phyloP scores from a whole-genome alignment of 2,797 vertebrate species.

The Orientallactaga sibirica region DNA sequence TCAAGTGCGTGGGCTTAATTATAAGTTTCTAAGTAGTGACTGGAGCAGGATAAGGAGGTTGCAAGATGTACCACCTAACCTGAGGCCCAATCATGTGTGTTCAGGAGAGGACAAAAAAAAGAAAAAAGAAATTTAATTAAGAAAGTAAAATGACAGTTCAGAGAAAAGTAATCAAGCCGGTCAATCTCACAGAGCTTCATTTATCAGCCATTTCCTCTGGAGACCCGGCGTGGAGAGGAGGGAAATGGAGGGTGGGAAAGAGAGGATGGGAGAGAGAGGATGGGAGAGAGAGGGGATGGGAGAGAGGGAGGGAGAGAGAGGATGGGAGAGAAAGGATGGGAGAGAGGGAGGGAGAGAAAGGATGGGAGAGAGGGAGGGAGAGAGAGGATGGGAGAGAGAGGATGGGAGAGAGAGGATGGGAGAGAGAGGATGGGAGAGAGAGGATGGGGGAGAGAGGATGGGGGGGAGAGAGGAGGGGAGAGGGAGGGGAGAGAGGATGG shows the following conservation, averaged over 20 bases:
- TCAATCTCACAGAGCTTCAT: too few species aligned
- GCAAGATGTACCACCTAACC: background rate
- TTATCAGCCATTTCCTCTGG: background rate
- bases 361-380: too few species aligned
- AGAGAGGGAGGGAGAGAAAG: too few species aligned
- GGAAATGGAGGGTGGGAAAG: accelerated
- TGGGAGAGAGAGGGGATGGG: too few species aligned
- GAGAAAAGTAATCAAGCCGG: background rate
- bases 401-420: too few species aligned
- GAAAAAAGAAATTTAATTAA: background rate
- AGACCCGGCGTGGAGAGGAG: background rate
- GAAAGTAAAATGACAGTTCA: conserved; percentile 18
- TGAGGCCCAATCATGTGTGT: conserved; percentile 4
- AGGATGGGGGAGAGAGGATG: too few species aligned
- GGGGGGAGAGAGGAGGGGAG: too few species aligned
- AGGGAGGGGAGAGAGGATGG: too few species aligned
- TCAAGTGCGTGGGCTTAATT: background rate
- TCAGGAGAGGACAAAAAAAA: background rate
- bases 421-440: too few species aligned
- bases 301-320: background rate
- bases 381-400: too few species aligned
- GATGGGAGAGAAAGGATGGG: too few species aligned
- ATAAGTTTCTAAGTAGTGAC: background rate
- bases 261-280: background rate
- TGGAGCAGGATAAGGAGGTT: background rate